Conservation (phyloP, 2,797 vertebrate genomes). For the Dermochelys coriacea region DNA sequence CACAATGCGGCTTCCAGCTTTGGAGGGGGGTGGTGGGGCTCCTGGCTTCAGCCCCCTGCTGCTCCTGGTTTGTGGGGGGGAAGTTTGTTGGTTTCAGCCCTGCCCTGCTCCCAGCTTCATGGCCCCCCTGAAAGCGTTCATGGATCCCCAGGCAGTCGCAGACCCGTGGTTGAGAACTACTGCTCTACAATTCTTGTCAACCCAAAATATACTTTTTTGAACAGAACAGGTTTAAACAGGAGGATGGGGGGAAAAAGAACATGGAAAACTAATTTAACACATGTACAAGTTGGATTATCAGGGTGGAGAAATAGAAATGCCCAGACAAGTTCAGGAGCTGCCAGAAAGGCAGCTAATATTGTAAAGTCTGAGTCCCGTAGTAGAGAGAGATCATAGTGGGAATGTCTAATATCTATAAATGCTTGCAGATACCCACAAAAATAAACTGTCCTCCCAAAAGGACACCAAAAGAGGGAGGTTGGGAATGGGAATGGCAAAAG, state of each 20-base stretch:
- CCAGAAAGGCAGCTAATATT: background rate
- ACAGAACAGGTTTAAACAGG: background rate
- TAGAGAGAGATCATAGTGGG: background rate
- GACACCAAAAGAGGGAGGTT: background rate
- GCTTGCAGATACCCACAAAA: background rate
- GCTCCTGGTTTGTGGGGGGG: too few species aligned
- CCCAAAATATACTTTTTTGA: background rate
- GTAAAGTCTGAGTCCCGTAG: background rate
- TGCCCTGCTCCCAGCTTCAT: too few species aligned
- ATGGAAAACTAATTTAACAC: background rate
- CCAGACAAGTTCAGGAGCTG: background rate
- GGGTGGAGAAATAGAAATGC: background rate
- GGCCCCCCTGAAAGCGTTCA: too few species aligned
- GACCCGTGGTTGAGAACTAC: too few species aligned
- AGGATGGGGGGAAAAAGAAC: background rate
- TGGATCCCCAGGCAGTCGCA: too few species aligned
- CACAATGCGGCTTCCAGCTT: too few species aligned
- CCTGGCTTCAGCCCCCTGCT: too few species aligned
- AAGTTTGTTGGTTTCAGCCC: too few species aligned
- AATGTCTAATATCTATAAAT: background rate
- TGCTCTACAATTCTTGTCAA: background rate
- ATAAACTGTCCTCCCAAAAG: conserved; percentile 8
- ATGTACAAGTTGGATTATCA: background rate
- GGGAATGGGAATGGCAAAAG: background rate
- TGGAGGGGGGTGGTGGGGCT: too few species aligned